These are phyloP conservation scores for Meloidogyne chitwoodi DNA, from an alignment of 1,140 invertebrate species.

Conservation along the genomic window DNA sequence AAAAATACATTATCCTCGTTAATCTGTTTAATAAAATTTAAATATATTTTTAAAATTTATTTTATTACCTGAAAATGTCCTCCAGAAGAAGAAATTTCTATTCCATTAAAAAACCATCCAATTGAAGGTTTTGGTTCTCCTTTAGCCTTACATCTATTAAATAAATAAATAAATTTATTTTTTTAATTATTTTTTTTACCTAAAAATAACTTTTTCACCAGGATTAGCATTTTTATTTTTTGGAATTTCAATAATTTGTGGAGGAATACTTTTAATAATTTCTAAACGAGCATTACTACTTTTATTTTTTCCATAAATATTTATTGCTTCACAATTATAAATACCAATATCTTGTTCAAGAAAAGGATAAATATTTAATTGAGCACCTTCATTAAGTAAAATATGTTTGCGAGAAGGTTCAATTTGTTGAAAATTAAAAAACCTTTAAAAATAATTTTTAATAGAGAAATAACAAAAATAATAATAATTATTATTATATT, in stretches of 20 bases:
- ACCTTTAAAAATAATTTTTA: background rate
- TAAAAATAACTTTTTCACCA: slow-evolving; percentile 31
- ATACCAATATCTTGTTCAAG: slow-evolving; percentile 56
- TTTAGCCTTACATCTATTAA: slow-evolving; percentile 29
- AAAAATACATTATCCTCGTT: background rate
- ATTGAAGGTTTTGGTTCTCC: slow-evolving; percentile 48
- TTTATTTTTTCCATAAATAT: slow-evolving; percentile 38
- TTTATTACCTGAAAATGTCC: slow-evolving; percentile 43
- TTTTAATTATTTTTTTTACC: background rate
- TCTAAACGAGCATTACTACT: slow-evolving; percentile 24
- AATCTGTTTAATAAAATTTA: background rate
- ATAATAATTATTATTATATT: too few species aligned
- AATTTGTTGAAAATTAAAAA: slow-evolving; percentile 41
- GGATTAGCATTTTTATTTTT: slow-evolving; percentile 11
- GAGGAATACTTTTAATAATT: slow-evolving; percentile 36
- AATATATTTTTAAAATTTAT: background rate
- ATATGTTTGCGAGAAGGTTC: slow-evolving; percentile 44
- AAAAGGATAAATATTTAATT: slow-evolving; percentile 57
- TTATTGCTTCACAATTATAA: slow-evolving; percentile 50
- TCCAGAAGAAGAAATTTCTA: slow-evolving; percentile 47
- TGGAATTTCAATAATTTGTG: slow-evolving; percentile 43
- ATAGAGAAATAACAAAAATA: too few species aligned
- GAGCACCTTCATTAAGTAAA: slow-evolving; percentile 36
- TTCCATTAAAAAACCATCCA: slow-evolving; percentile 56
- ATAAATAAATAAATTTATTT: background rate